phyloP scores from a whole-genome alignment of 2,797 vertebrate genomes.

The Bucorvus abyssinicus region DNA sequence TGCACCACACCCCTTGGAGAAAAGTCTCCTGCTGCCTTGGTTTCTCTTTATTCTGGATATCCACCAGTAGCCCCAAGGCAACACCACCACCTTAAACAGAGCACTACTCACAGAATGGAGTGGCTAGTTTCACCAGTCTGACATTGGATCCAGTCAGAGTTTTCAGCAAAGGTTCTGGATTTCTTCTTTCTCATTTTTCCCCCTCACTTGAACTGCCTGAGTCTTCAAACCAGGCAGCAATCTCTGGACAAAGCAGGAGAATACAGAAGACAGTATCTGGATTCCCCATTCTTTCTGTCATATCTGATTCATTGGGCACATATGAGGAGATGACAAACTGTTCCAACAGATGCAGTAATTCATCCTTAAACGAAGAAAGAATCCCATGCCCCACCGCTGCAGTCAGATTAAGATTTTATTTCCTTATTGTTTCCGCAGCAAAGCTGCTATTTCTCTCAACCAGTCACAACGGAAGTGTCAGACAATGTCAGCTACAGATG shows the following conservation, averaged over 20 bases:
- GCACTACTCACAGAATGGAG: background rate
- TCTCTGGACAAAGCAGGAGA: background rate
- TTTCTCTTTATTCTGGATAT: background rate
- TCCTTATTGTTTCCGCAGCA: background rate
- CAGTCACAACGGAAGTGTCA: background rate
- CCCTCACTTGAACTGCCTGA: background rate
- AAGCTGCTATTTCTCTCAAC: background rate
- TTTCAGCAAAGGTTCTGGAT: background rate
- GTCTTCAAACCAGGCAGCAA: background rate
- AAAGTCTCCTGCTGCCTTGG: background rate
- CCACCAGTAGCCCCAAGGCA: background rate
- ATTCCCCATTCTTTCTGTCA: background rate
- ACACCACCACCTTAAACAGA: background rate
- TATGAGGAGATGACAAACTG: background rate
- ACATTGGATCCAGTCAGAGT: background rate
- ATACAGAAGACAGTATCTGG: background rate
- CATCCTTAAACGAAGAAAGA: background rate
- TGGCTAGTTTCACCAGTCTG: background rate
- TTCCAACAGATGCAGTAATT: background rate
- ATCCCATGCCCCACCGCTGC: background rate
- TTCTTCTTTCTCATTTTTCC: background rate
- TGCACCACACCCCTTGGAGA: accelerated
- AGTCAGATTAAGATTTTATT: background rate
- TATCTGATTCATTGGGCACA: background rate
- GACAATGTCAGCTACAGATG: background rate